phyloP scores from a whole-genome alignment of 2,797 vertebrate species.

The Myiothlypis coronata region DNA sequence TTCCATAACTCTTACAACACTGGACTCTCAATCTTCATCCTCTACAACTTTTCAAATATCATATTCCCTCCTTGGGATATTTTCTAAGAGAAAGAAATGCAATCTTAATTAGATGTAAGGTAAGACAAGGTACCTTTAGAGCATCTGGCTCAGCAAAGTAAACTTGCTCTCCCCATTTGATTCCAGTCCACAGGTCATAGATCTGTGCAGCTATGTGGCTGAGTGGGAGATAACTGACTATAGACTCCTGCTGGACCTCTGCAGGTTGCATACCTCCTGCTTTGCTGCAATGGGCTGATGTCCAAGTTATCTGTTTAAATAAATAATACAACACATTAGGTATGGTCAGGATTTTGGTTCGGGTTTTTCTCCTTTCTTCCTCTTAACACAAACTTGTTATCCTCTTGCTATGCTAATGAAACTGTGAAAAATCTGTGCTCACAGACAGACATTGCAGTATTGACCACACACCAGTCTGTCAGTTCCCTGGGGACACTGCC shows the following conservation, averaged over 20 bases:
- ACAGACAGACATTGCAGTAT: not conserved
- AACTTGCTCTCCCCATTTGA: conserved; percentile 85
- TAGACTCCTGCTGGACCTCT: conserved; percentile 81
- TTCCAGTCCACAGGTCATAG: conserved; percentile 86
- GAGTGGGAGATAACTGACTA: conserved; percentile 89
- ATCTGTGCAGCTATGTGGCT: conserved; percentile 90
- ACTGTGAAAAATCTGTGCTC: not conserved
- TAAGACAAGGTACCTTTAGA: conserved; percentile 78
- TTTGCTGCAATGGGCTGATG: conserved; percentile 78
- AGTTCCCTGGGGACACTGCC: not conserved
- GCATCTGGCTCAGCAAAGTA: conserved; percentile 88
- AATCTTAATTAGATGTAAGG: not conserved
- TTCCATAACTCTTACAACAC: not conserved
- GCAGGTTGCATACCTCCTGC: conserved; percentile 81
- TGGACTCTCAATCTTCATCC: not conserved
- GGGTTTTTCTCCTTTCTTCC: not conserved
- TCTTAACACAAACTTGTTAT: not conserved
- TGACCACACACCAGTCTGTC: not conserved
- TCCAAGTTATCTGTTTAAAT: conserved; percentile 85
- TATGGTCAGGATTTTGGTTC: not conserved
- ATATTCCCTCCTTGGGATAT: not conserved
- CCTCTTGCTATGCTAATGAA: not conserved
- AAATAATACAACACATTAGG: not conserved
- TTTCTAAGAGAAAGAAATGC: not conserved
- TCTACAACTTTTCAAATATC: not conserved